A percentile compares a stretch with the other conserved stretches of the same genome.
These are phyloP conservation scores for Calcarius lapponicus DNA, from an alignment of 2,797 vertebrate genomes.

Conservation along the genomic window DNA sequence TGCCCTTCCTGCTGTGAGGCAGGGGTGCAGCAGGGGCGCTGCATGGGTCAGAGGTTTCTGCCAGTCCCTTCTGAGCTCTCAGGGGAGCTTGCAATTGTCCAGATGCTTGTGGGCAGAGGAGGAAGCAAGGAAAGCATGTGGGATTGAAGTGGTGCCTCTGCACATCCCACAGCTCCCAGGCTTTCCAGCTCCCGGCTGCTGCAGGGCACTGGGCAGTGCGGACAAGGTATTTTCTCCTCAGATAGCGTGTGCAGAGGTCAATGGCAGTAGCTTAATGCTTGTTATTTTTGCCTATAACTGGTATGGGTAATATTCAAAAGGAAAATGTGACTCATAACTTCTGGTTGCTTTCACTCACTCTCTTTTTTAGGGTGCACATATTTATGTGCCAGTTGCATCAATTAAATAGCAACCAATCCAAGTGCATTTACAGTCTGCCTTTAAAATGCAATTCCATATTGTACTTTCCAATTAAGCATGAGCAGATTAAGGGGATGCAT, in stretches of 20 bases:
- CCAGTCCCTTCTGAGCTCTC: neutral
- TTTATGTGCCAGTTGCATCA: conserved; percentile 65
- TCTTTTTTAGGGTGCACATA: conserved; percentile 30
- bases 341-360: neutral
- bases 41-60: neutral
- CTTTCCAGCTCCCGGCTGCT: neutral
- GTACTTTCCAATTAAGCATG: conserved; percentile 69
- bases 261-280: neutral
- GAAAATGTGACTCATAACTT: conserved; percentile 20
- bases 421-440: conserved; percentile 70
- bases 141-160: neutral
- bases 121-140: neutral
- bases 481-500: conserved; percentile 70
- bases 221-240: neutral
- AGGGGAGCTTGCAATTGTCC: accelerated
- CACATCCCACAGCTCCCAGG: neutral
- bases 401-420: conserved; percentile 69
- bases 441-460: conserved; percentile 72
- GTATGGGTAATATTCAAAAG: neutral
- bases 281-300: neutral
- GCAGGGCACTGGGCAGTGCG: neutral
- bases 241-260: neutral
- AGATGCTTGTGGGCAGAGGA: neutral
- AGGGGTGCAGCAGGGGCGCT: neutral
- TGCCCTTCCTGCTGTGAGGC: accelerated